Conservation (phyloP, 2,797 vertebrate genomes). For the Pelochelys cantorii region DNA sequence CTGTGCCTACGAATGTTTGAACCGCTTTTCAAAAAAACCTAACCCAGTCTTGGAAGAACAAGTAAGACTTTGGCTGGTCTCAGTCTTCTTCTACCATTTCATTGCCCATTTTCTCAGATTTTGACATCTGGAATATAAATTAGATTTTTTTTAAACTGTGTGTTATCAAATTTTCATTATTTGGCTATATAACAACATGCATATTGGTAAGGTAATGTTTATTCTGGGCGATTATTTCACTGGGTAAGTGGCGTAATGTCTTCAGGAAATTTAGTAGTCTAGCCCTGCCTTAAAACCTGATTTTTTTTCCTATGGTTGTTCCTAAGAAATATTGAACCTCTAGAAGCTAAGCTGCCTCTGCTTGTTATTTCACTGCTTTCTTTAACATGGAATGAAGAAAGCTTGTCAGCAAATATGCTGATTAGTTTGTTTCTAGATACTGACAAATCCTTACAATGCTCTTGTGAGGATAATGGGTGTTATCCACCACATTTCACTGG, state of each 20-base stretch:
- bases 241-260: conserved; percentile 27
- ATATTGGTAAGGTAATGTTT: conserved; percentile 46
- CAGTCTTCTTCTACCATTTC: conserved; percentile 64
- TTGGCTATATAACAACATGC: conserved; percentile 56
- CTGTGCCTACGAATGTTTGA: conserved; percentile 66
- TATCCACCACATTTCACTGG: neutral
- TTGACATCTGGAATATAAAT: conserved; percentile 80
- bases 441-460: neutral
- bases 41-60: conserved; percentile 75
- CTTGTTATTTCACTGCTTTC: conserved; percentile 35
- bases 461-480: fast-evolving
- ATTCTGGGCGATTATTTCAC: conserved; percentile 27
- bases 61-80: conserved; percentile 70
- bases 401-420: neutral
- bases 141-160: conserved; percentile 44
- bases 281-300: conserved; percentile 22
- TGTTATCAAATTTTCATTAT: conserved; percentile 77
- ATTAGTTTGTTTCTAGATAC: neutral
- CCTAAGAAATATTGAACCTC: conserved; percentile 38
- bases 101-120: conserved; percentile 73
- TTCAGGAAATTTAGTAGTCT: conserved; percentile 61
- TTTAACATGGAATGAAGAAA: conserved; percentile 24
- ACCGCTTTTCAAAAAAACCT: conserved; percentile 46
- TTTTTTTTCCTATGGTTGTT: conserved; percentile 34
- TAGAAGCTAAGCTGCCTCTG: conserved; percentile 10